Conservation (phyloP, 2,888 invertebrate species). For the Drosophila melanocephala region DNA sequence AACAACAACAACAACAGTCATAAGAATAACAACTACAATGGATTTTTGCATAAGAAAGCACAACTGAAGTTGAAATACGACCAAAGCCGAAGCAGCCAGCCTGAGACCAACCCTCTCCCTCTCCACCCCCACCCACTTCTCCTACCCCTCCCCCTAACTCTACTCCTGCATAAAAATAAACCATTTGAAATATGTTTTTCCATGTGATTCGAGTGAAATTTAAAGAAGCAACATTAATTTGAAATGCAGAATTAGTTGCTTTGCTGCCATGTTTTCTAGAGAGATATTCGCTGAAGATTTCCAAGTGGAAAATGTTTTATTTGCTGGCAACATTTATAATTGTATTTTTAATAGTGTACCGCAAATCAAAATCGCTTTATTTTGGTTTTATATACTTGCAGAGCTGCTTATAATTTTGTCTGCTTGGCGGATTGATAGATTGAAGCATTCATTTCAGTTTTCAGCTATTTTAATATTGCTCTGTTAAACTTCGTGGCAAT, state of each 20-base stretch:
- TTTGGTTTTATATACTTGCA: background rate
- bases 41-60: slow-evolving; percentile 73
- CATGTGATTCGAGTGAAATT: background rate
- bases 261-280: background rate
- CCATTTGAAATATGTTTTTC: background rate
- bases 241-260: background rate
- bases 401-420: background rate
- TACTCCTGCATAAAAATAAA: background rate
- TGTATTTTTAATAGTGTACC: background rate
- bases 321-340: background rate
- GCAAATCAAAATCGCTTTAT: background rate
- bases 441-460: background rate
- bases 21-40: slow-evolving; percentile 49
- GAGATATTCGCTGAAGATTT: too few species aligned
- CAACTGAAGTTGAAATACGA: slow-evolving; percentile 70
- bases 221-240: background rate
- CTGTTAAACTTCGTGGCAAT: background rate
- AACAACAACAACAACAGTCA: slow-evolving; percentile 50
- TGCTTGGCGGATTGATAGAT: background rate
- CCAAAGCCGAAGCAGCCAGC: slow-evolving; percentile 30
- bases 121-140: background rate
- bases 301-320: background rate
- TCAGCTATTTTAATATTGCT: background rate
- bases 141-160: background rate
- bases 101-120: background rate